Evolutionary conservation across 2,113 vertebrate species (phyloP).

Genomic region (Psittacus erithacus): DNA sequence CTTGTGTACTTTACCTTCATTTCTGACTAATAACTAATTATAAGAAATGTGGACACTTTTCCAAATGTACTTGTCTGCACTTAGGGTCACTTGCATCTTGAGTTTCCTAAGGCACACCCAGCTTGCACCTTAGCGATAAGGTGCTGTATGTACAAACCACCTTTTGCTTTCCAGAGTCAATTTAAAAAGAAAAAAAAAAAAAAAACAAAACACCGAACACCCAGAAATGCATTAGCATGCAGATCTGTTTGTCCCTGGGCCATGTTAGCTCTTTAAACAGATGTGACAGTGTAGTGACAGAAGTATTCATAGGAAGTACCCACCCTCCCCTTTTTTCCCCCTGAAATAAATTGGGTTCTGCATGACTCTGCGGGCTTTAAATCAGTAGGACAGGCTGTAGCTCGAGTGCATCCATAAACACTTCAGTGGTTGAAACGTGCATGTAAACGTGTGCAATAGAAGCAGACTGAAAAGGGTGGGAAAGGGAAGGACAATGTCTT

Average conservation of each 20-base stretch:
- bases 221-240: background rate
- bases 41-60: background rate
- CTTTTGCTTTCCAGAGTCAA: background rate
- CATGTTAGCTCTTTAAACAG: background rate
- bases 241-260: background rate
- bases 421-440: background rate
- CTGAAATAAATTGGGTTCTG: background rate
- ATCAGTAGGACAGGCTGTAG: background rate
- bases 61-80: background rate
- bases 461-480: background rate
- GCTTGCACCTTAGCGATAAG: background rate
- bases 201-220: background rate
- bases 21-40: background rate
- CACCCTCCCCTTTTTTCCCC: accelerated
- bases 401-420: background rate
- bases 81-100: background rate
- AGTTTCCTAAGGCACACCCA: background rate
- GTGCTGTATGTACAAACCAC: background rate
- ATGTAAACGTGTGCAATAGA: background rate
- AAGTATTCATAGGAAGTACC: background rate
- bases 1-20: background rate
- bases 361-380: background rate
- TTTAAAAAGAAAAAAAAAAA: background rate
- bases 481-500: background rate
- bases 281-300: background rate